A percentile compares a stretch with the other conserved stretches of the same genome.
Conservation (phyloP, 2,113 vertebrate species). For the Gobius niger region DNA sequence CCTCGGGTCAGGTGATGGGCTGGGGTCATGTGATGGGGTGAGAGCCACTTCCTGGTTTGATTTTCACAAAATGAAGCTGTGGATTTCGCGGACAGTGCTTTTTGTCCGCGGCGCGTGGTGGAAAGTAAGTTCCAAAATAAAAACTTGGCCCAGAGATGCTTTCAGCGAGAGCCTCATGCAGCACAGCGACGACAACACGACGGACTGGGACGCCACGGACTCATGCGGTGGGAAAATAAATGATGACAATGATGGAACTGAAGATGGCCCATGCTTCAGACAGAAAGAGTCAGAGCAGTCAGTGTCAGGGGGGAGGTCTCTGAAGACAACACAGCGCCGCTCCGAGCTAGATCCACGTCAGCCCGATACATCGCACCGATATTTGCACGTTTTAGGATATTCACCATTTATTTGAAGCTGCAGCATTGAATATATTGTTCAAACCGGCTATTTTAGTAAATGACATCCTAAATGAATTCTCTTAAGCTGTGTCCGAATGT, state of each 20-base stretch:
- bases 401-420: too few species aligned
- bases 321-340: too few species aligned
- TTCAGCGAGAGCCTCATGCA: too few species aligned
- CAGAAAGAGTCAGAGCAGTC: too few species aligned
- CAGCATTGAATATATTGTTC: too few species aligned
- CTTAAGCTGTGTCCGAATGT: too few species aligned
- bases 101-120: not conserved
- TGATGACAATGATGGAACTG: not conserved
- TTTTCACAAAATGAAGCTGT: not conserved
- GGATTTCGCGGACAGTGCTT: not conserved
- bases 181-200: too few species aligned
- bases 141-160: not conserved
- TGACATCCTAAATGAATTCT: too few species aligned
- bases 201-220: not conserved
- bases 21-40: not conserved
- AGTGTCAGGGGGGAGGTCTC: not conserved
- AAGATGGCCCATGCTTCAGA: not conserved
- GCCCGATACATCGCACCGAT: too few species aligned
- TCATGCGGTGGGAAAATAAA: not conserved
- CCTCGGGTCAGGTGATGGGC: slow-evolving; percentile 10
- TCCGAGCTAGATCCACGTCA: too few species aligned
- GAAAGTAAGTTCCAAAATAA: not conserved
- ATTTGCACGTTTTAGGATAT: too few species aligned
- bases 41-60: not conserved
- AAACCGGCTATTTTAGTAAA: too few species aligned